Evolutionary conservation across 2,113 vertebrate genomes (phyloP).

Genomic region (Microtus pennsylvanicus): DNA sequence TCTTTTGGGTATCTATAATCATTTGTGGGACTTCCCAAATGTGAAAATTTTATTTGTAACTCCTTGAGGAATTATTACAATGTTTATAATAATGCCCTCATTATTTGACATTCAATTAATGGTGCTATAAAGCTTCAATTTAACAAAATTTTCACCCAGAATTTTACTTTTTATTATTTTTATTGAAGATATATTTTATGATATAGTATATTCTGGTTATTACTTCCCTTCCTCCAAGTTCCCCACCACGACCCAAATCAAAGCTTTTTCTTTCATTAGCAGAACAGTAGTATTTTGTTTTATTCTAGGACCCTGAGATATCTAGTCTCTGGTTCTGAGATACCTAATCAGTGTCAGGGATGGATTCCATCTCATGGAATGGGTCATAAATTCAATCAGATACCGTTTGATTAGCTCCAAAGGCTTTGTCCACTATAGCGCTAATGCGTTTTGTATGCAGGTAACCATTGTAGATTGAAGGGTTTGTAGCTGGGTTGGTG

Average conservation of each 20-base stretch:
- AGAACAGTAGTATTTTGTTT: neutral
- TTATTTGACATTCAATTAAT: neutral
- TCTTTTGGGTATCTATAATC: neutral
- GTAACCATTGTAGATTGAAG: neutral
- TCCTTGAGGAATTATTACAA: neutral
- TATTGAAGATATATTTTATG: neutral
- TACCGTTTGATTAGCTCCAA: neutral
- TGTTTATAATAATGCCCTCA: neutral
- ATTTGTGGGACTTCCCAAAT: neutral
- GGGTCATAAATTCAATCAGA: neutral
- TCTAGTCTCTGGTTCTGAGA: neutral
- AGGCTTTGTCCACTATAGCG: neutral
- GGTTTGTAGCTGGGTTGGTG: neutral
- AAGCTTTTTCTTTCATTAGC: neutral
- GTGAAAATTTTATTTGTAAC: neutral
- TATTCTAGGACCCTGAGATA: neutral
- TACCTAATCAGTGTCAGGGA: neutral
- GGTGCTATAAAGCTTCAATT: neutral
- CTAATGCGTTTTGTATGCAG: neutral
- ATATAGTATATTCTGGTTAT: neutral
- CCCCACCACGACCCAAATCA: neutral
- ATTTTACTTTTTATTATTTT: neutral
- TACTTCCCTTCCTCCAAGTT: neutral
- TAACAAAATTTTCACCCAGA: neutral
- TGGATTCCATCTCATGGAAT: neutral